A percentile compares a stretch with the other conserved stretches of the same genome.
Evolutionary conservation across 92 coral and sea anemone species (phyloP).

Genomic region (Zoanthus sansibaricus): DNA sequence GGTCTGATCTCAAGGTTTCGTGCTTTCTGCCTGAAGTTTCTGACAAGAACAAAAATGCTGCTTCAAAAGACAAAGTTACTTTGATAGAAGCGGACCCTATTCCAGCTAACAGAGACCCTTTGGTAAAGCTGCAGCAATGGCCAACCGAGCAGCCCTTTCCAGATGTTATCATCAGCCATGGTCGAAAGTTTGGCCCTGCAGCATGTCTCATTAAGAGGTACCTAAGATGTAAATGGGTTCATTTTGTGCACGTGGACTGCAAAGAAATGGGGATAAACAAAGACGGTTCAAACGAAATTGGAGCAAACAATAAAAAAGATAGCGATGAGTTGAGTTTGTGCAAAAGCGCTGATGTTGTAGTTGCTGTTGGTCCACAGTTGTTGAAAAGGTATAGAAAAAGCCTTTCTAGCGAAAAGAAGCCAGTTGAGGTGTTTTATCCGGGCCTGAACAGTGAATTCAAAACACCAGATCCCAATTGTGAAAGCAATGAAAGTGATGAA

Average conservation of each 20-base stretch:
- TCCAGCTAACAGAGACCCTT: neutral
- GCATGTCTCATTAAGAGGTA: neutral
- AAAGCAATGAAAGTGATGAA: neutral
- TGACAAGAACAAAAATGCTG: neutral
- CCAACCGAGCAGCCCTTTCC: neutral
- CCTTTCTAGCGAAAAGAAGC: neutral
- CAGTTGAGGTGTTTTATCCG: neutral
- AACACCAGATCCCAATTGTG: neutral
- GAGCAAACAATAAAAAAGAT: neutral
- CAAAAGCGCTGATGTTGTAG: neutral
- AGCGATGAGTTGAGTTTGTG: neutral
- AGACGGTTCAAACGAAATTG: neutral
- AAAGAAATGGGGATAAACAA: neutral
- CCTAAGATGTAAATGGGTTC: neutral
- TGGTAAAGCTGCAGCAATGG: neutral
- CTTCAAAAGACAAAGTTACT: too few species aligned
- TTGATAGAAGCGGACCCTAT: neutral
- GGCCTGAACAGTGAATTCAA: neutral
- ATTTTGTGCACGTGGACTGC: neutral
- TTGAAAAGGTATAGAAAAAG: neutral
- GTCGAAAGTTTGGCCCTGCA: neutral
- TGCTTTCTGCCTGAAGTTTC: neutral
- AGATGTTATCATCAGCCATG: too few species aligned
- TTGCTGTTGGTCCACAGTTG: conserved; percentile 16
- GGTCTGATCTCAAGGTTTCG: too few species aligned